Conservation (phyloP, 2,113 vertebrate genomes). For the Cinclus cinclus region DNA sequence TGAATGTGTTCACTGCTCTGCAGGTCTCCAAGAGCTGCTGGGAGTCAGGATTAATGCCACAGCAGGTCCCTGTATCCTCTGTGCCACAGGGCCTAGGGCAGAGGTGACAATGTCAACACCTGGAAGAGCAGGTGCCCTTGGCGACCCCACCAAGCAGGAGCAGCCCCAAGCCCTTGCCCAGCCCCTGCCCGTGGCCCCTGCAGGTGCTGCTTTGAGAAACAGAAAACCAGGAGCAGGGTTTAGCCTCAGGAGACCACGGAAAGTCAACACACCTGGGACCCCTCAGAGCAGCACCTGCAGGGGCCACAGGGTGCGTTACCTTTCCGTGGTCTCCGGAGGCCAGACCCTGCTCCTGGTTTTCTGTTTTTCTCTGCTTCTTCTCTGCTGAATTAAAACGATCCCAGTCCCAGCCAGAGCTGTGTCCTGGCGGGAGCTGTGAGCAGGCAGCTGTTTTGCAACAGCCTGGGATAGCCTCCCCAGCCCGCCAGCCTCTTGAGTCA, state of each 20-base stretch:
- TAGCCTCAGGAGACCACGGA: no score
- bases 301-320: accelerated
- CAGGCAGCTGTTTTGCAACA: not conserved
- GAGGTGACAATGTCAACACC: accelerated
- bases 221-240: no score
- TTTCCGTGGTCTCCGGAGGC: accelerated
- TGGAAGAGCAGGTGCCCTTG: not conserved
- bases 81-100: accelerated
- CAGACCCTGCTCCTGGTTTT: not conserved
- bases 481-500: not conserved
- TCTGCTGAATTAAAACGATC: not conserved
- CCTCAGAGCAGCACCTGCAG: no score
- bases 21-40: not conserved
- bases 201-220: not conserved
- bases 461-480: not conserved
- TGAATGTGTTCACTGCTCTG: accelerated
- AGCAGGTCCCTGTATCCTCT: not conserved
- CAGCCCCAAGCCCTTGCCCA: not conserved
- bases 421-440: not conserved
- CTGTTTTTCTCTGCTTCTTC: not conserved
- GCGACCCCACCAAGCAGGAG: not conserved
- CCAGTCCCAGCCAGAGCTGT: not conserved
- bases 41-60: accelerated
- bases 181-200: not conserved
- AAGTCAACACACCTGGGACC: no score